A percentile compares a stretch with the other conserved stretches of the same genome.
Conservation (phyloP, 2,797 vertebrate genomes). For the Eospalax fontanierii region DNA sequence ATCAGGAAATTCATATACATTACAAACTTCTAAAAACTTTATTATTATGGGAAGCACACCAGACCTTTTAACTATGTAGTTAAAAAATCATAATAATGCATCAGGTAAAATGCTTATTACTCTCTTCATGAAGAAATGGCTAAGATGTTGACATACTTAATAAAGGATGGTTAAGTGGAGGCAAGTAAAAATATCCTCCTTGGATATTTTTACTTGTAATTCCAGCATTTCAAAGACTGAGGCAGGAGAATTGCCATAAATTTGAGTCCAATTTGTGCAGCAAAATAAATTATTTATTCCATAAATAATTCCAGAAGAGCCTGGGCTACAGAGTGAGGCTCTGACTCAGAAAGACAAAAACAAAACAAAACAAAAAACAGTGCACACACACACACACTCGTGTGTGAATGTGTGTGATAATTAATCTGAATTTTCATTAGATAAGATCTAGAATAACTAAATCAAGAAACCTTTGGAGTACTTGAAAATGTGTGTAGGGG, state of each 20-base stretch:
- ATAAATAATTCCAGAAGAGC: background rate
- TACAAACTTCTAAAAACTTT: slow-evolving; percentile 18
- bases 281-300: no score
- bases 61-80: background rate
- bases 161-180: background rate
- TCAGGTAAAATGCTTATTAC: background rate
- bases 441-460: no score
- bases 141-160: background rate
- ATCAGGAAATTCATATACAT: background rate
- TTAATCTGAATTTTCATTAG: no score
- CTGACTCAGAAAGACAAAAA: background rate
- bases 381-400: no score
- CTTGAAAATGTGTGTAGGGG: no score
- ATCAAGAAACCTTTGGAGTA: no score
- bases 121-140: background rate
- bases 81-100: background rate
- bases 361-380: no score
- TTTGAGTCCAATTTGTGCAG: background rate
- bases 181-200: slow-evolving; percentile 1
- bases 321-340: no score
- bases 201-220: background rate
- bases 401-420: background rate
- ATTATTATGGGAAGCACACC: background rate
- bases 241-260: no score
- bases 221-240: background rate